Conservation (phyloP, 2,888 invertebrate species). For the Morpho deidamia region DNA sequence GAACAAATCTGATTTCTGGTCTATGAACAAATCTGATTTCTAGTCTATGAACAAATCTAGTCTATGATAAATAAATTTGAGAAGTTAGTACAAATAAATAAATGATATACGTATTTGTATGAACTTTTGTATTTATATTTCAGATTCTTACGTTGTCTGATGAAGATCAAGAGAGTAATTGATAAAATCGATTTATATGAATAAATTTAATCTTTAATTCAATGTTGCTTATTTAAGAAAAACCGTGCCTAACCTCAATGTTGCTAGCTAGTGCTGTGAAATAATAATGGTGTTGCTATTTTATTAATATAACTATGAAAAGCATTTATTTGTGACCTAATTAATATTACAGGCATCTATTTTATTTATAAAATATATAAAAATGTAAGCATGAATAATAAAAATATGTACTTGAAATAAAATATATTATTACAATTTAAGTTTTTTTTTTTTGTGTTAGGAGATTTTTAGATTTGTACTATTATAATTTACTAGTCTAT, state of each 20-base stretch:
- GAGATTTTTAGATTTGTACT: neutral
- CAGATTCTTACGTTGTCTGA: constrained; percentile 61
- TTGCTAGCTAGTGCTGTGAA: neutral
- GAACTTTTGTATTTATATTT: constrained; percentile 24
- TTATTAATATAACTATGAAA: neutral
- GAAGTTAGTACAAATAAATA: too few relatives aligned
- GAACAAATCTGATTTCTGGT: too few relatives aligned
- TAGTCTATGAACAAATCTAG: too few relatives aligned
- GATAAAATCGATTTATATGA: neutral
- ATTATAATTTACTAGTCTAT: too few relatives aligned
- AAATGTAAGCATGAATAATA: neutral
- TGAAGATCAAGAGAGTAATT: constrained; percentile 42
- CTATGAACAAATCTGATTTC: too few relatives aligned
- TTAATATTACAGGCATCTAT: neutral
- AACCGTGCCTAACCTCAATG: neutral
- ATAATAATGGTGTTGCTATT: neutral
- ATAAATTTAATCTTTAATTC: neutral
- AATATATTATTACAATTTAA: neutral
- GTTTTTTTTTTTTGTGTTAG: too few relatives aligned
- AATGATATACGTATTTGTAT: too few relatives aligned
- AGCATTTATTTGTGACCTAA: neutral
- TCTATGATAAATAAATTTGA: too few relatives aligned
- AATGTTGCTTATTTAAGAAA: neutral
- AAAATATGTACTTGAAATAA: neutral
- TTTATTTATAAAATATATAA: neutral